Evolutionary conservation across 2,888 invertebrate species (phyloP).

Genomic region (Tinea trinotella): DNA sequence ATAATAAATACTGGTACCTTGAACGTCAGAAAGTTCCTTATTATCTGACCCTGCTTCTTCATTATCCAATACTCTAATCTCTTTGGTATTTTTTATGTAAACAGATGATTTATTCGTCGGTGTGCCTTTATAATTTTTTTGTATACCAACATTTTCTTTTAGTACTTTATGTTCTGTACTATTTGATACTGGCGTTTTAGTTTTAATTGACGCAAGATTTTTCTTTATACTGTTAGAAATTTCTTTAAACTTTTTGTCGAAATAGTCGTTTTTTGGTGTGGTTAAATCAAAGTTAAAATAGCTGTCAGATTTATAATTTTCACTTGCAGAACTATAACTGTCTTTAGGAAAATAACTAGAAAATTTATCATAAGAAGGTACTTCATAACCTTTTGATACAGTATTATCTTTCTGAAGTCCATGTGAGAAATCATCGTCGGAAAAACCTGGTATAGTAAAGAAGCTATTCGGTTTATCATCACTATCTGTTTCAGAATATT

Average conservation of each 20-base stretch:
- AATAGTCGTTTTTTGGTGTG: constrained; percentile 67
- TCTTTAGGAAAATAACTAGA: constrained; percentile 49
- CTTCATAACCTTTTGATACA: constrained; percentile 41
- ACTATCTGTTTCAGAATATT: constrained; percentile 33
- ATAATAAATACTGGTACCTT: constrained; percentile 67
- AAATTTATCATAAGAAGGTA: constrained; percentile 41
- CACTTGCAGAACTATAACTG: constrained; percentile 35
- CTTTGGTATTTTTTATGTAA: constrained; percentile 69
- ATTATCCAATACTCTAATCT: constrained; percentile 57
- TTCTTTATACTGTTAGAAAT: constrained; percentile 68
- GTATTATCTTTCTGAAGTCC: constrained; percentile 41
- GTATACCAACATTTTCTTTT: constrained; percentile 50
- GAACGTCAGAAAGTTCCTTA: constrained; percentile 57
- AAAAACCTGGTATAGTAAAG: constrained; percentile 61
- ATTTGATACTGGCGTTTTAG: constrained; percentile 40
- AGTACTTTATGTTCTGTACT: constrained; percentile 41
- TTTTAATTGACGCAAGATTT: constrained; percentile 52
- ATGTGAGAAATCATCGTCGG: constrained; percentile 39
- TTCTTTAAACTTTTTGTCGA: constrained; percentile 66
- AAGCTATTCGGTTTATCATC: constrained; percentile 58
- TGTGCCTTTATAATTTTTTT: constrained; percentile 55
- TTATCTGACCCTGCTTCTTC: constrained; percentile 51
- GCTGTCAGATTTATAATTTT: constrained; percentile 46
- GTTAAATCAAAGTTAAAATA: constrained; percentile 61
- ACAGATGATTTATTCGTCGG: constrained; percentile 63